Percentiles rank a stretch among this genome's conserved stretches.
Conservation (phyloP, 2,888 invertebrate genomes). For the Parnassius smintheus region DNA sequence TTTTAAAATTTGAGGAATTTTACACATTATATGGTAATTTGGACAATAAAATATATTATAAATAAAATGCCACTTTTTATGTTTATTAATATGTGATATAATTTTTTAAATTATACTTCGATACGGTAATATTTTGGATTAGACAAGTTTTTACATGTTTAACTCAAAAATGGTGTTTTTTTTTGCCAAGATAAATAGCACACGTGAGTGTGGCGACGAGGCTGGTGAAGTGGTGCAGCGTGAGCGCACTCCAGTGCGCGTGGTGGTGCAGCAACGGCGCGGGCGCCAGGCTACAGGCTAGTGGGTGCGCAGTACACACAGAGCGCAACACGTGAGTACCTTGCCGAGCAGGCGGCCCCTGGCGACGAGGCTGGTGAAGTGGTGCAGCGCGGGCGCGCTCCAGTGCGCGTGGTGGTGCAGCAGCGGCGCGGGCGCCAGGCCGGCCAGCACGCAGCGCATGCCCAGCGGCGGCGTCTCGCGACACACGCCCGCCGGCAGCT, state of each 20-base stretch:
- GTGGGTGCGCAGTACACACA: not conserved
- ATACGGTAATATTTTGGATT: too few species aligned
- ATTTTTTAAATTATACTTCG: too few species aligned
- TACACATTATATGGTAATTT: too few species aligned
- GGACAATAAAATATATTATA: too few species aligned
- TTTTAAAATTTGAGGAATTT: too few species aligned
- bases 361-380: slow-evolving; percentile 62
- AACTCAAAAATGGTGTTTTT: too few species aligned
- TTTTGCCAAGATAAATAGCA: too few species aligned
- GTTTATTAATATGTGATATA: too few species aligned
- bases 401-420: slow-evolving; percentile 82
- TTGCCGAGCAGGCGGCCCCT: slow-evolving; percentile 65
- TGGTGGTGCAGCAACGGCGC: slow-evolving; percentile 80
- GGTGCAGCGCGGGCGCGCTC: slow-evolving; percentile 76
- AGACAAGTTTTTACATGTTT: too few species aligned
- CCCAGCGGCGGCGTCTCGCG: slow-evolving; percentile 80
- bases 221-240: slow-evolving; percentile 69
- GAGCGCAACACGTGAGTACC: slow-evolving; percentile 43
- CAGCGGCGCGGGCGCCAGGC: slow-evolving; percentile 85
- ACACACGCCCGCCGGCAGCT: slow-evolving; percentile 49
- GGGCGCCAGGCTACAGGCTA: slow-evolving; percentile 64
- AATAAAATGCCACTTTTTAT: too few species aligned
- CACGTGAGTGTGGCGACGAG: too few species aligned
- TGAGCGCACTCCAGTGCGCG: slow-evolving; percentile 83
- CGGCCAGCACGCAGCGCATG: slow-evolving; percentile 85